Evolutionary conservation across 2,888 invertebrate species (phyloP).

Genomic region (Pachliopta kotzebuea): DNA sequence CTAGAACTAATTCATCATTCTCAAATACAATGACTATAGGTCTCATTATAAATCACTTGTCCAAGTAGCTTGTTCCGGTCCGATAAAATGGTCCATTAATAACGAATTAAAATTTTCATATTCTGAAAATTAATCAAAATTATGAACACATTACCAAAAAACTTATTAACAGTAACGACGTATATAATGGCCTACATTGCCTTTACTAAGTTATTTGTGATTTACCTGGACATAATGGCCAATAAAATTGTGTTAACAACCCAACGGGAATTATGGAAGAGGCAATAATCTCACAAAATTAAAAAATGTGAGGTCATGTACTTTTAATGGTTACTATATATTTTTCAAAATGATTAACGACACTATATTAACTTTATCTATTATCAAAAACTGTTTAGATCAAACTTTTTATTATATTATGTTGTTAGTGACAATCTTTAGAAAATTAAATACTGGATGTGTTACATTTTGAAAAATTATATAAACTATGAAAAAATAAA

Average conservation of each 20-base stretch:
- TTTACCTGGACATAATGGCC: conserved; percentile 27
- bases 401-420: background rate
- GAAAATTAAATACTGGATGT: too few species aligned
- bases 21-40: too few species aligned
- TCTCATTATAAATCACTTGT: too few species aligned
- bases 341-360: background rate
- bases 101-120: background rate
- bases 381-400: background rate
- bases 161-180: conserved; percentile 14
- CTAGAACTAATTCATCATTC: too few species aligned
- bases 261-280: conserved; percentile 14
- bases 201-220: conserved; percentile 26
- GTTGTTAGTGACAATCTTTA: too few species aligned
- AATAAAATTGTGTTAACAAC: conserved; percentile 27
- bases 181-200: conserved; percentile 19
- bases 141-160: conserved; percentile 15
- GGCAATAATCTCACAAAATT: conserved; percentile 17
- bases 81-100: background rate
- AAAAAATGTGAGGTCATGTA: conserved; percentile 10
- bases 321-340: background rate
- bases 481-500: too few species aligned
- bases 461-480: too few species aligned
- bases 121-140: conserved; percentile 3
- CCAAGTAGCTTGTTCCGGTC: background rate
- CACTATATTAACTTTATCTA: background rate